Evolutionary conservation across 2,113 vertebrate genomes (phyloP).

Genomic region (Varanus komodoensis): DNA sequence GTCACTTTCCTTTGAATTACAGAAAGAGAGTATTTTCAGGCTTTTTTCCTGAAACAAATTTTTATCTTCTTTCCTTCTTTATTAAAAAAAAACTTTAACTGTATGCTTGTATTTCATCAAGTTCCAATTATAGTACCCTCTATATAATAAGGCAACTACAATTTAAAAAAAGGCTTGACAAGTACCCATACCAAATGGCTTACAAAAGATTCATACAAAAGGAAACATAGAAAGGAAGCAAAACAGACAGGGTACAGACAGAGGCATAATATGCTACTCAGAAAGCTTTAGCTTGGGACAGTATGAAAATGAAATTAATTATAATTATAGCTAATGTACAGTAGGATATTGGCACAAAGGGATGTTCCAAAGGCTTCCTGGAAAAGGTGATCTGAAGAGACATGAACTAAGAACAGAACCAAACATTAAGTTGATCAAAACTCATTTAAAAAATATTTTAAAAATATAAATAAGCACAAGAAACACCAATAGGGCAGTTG

Average conservation of each 20-base stretch:
- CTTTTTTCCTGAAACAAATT: neutral
- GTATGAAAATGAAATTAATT: no score
- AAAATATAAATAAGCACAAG: no score
- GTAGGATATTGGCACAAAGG: neutral
- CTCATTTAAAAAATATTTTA: no score
- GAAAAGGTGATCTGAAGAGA: neutral
- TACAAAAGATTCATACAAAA: neutral
- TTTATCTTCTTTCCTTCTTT: neutral
- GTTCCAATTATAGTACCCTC: no score
- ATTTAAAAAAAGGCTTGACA: neutral
- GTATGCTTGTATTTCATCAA: neutral
- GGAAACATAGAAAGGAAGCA: neutral
- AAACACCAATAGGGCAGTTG: no score
- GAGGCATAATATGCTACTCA: neutral
- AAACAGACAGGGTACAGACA: neutral
- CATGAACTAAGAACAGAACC: neutral
- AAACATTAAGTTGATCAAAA: no score
- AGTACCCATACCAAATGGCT: neutral
- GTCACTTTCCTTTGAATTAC: conserved; percentile 91
- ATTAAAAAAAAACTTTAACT: neutral
- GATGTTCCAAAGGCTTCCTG: neutral
- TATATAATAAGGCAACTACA: neutral
- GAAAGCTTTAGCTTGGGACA: no score
- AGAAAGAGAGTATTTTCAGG: conserved; percentile 43
- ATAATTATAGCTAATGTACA: neutral